Conservation (phyloP, 2,888 invertebrate genomes). For the Ditylenchus weischeri region DNA sequence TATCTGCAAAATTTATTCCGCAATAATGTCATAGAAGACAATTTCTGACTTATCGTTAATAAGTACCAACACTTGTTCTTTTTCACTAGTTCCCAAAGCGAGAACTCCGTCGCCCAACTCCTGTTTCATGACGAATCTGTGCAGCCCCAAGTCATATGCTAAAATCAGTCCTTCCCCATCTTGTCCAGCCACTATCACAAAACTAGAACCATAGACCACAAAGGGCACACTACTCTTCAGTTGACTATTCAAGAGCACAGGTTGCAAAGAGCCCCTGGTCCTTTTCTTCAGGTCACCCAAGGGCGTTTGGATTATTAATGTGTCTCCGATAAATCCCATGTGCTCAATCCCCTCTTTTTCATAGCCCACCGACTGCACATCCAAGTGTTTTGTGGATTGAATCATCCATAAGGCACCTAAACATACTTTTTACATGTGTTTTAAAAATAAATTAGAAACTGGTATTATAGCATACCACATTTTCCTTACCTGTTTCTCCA, state of each 20-base stretch:
- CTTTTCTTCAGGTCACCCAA: not conserved
- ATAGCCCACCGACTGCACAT: slow-evolving; percentile 25
- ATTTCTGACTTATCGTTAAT: not conserved
- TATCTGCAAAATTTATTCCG: not conserved
- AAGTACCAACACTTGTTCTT: not conserved
- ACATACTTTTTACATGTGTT: no score
- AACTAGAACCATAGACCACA: not conserved
- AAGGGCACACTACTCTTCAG: not conserved
- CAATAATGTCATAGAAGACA: not conserved
- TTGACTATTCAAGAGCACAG: not conserved
- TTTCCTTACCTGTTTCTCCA: not conserved
- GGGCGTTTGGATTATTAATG: not conserved
- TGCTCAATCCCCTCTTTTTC: slow-evolving; percentile 35
- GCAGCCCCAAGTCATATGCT: not conserved
- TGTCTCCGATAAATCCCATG: not conserved
- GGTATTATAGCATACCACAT: no score
- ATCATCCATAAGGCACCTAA: slow-evolving; percentile 30
- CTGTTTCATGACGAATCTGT: not conserved
- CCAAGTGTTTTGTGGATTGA: slow-evolving; percentile 23
- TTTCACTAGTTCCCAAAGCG: not conserved
- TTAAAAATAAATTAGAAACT: no score
- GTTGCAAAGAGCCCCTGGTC: not conserved
- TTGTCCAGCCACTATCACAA: not conserved
- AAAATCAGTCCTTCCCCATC: not conserved
- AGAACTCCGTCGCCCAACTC: not conserved